Evolutionary conservation across 2,888 invertebrate genomes (phyloP).

Genomic region (Philhelius pedissequus): DNA sequence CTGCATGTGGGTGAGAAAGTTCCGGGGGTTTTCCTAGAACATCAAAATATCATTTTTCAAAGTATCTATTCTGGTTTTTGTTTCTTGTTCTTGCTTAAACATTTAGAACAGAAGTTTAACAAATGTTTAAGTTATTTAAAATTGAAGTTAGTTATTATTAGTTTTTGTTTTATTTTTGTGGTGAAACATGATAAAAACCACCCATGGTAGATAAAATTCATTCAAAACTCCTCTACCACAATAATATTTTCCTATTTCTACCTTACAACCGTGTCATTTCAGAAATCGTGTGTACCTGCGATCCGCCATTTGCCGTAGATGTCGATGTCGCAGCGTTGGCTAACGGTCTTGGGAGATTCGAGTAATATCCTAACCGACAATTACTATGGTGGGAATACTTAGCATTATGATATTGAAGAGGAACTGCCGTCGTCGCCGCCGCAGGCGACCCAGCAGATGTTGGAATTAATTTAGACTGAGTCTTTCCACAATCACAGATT

Average conservation of each 20-base stretch:
- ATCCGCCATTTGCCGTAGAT: conserved; percentile 58
- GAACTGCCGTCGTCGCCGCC: conserved; percentile 27
- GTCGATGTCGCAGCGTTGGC: conserved; percentile 75
- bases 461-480: conserved; percentile 74
- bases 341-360: conserved; percentile 76
- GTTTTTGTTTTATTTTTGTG: background rate
- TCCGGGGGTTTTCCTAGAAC: too few species aligned
- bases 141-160: background rate
- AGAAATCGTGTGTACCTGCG: conserved; percentile 81
- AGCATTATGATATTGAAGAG: conserved; percentile 71
- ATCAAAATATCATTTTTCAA: too few species aligned
- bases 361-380: conserved; percentile 78
- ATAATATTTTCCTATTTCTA: background rate
- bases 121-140: background rate
- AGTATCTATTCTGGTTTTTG: background rate
- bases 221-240: background rate
- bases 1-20: too few species aligned
- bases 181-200: background rate
- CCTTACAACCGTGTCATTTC: conserved; percentile 85
- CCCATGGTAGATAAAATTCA: background rate
- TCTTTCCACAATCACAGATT: conserved; percentile 74
- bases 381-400: conserved; percentile 75
- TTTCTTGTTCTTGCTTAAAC: background rate
- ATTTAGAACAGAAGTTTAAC: background rate
- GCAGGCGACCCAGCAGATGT: conserved; percentile 68